Evolutionary conservation across 2,888 invertebrate species (phyloP).

Genomic region (Lepidocyrtinus sp.): DNA sequence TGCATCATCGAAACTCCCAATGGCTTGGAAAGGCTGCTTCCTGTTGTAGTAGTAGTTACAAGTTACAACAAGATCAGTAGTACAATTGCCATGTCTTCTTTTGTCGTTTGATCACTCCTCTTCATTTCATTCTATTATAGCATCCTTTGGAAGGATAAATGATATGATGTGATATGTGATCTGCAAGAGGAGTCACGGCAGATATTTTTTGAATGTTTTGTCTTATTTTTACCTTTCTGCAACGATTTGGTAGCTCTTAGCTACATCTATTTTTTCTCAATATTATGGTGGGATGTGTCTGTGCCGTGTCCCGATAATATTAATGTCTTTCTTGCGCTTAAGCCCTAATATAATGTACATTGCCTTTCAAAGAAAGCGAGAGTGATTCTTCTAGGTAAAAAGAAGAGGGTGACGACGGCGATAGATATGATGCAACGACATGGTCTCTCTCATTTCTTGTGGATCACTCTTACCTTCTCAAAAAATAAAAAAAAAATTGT

Average conservation of each 20-base stretch:
- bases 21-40: background rate
- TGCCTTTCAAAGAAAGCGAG: slow-evolving; percentile 13
- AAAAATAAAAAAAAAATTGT: too few relatives aligned
- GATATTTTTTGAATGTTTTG: background rate
- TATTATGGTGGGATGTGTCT: background rate
- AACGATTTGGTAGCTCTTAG: background rate
- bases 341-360: background rate
- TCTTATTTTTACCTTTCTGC: background rate
- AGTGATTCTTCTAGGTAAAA: slow-evolving; percentile 1
- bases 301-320: slow-evolving; percentile 10
- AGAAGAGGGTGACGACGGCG: background rate
- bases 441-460: background rate
- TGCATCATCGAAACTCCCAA: background rate
- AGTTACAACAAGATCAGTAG: too few relatives aligned
- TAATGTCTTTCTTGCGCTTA: background rate
- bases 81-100: background rate
- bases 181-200: background rate
- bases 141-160: background rate
- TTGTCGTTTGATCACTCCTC: background rate
- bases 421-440: background rate
- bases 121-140: background rate
- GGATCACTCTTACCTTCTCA: too few relatives aligned
- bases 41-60: too few relatives aligned
- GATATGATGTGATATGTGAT: background rate
- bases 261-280: background rate